These are phyloP conservation scores for Circaetus cinerascens DNA, from an alignment of 2,113 vertebrate species.

Conservation along the genomic window DNA sequence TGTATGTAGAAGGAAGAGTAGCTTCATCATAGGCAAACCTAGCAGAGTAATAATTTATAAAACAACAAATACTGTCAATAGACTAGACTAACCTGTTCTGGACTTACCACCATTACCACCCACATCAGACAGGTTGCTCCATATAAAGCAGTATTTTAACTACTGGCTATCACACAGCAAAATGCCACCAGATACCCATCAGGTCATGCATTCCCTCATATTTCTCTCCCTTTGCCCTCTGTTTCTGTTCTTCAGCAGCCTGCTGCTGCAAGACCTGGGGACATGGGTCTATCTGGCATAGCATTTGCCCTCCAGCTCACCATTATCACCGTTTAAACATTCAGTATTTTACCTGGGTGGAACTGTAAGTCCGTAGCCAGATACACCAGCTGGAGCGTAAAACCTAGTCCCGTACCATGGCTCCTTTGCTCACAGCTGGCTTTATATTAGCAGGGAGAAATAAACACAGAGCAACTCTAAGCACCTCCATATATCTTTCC, in stretches of 20 bases:
- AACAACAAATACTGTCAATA: background rate
- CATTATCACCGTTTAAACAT: background rate
- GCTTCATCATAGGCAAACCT: background rate
- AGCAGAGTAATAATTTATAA: background rate
- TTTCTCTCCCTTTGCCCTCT: background rate
- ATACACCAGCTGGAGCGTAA: background rate
- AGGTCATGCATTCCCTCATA: background rate
- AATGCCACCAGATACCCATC: background rate
- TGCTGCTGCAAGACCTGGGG: background rate
- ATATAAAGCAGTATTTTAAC: background rate
- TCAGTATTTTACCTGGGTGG: background rate
- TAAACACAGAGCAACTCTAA: background rate
- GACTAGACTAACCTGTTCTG: background rate
- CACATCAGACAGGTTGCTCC: background rate
- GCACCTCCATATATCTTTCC: background rate
- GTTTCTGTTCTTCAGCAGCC: background rate
- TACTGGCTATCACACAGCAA: background rate
- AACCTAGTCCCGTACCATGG: rapidly evolving
- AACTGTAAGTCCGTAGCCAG: background rate
- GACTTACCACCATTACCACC: background rate
- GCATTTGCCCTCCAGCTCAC: background rate
- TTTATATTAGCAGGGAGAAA: background rate
- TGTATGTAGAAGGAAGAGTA: background rate
- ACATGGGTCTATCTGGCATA: rapidly evolving
- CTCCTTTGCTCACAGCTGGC: background rate